Conservation (phyloP, 1,140 invertebrate genomes). For the Drosophila ironensis region DNA sequence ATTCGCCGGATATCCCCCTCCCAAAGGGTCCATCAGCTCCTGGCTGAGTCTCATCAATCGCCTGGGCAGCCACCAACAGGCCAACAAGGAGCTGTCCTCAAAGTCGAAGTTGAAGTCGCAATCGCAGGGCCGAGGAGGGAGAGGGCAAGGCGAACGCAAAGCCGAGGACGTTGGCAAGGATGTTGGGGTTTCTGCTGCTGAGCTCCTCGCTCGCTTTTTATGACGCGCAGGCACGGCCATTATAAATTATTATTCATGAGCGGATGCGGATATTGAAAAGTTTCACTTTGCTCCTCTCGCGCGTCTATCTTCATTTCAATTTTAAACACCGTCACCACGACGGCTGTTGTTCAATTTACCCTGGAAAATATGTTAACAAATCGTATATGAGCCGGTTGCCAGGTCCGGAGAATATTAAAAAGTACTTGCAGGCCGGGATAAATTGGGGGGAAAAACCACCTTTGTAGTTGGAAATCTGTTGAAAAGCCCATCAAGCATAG, state of each 20-base stretch:
- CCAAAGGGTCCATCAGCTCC: not conserved
- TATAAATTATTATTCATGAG: conserved; percentile 80
- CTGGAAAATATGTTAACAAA: conserved; percentile 3
- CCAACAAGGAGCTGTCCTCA: conserved; percentile 29
- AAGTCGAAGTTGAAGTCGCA: conserved; percentile 18
- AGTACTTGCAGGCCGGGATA: no score
- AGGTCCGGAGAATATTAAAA: no score
- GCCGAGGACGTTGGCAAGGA: not conserved
- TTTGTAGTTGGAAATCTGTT: no score
- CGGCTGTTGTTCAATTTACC: conserved; percentile 26
- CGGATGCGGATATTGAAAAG: conserved; percentile 79
- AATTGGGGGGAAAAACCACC: no score
- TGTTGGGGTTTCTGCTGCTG: conserved; percentile 2
- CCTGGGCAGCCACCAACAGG: conserved; percentile 9
- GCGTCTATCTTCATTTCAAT: conserved; percentile 75
- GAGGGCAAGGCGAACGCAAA: no score
- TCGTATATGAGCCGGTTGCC: no score
- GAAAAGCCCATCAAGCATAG: no score
- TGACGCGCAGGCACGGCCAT: conserved; percentile 58
- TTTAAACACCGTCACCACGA: conserved; percentile 55
- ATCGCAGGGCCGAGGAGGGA: not conserved
- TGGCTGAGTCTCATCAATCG: conserved; percentile 45
- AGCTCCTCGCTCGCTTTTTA: conserved; percentile 19
- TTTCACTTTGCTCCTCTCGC: conserved; percentile 60
- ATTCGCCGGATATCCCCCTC: not conserved